Evolutionary conservation across 2,797 vertebrate species (phyloP).

Genomic region (Phrynocephalus guinanensis): DNA sequence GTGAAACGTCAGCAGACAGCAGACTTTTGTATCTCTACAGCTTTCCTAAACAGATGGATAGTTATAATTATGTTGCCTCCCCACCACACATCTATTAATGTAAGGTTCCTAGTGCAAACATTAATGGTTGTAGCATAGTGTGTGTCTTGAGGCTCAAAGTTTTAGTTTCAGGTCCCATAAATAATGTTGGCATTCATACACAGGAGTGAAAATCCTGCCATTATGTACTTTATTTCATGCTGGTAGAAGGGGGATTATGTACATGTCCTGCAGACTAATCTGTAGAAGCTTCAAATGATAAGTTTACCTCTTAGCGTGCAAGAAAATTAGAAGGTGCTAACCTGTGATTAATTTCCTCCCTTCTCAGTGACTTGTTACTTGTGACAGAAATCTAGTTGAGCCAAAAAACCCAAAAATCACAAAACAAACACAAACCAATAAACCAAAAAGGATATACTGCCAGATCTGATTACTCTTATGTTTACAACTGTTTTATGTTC

Average conservation of each 20-base stretch:
- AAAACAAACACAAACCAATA: no score
- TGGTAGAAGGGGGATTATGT: conserved; percentile 43
- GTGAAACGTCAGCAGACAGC: conserved; percentile 56
- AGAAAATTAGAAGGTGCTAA: neutral
- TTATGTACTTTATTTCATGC: conserved; percentile 47
- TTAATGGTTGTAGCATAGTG: conserved; percentile 35
- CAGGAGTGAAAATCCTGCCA: conserved; percentile 44
- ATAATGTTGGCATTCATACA: conserved; percentile 58
- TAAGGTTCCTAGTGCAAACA: conserved; percentile 60
- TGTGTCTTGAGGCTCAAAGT: conserved; percentile 57
- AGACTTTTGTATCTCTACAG: conserved; percentile 48
- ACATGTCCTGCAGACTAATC: conserved; percentile 48
- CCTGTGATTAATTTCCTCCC: neutral
- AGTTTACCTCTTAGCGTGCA: conserved; percentile 17
- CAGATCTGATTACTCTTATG: neutral
- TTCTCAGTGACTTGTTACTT: neutral
- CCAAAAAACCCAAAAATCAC: neutral
- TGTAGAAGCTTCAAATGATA: conserved; percentile 17
- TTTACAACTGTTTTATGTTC: neutral
- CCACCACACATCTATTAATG: conserved; percentile 49
- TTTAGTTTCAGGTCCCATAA: conserved; percentile 61
- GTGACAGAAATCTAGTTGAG: neutral
- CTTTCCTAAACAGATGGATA: conserved; percentile 50
- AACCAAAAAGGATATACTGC: neutral
- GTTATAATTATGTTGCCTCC: conserved; percentile 39